Evolutionary conservation across 1,140 invertebrate species (phyloP).

Genomic region (Agraylea sexmaculata): DNA sequence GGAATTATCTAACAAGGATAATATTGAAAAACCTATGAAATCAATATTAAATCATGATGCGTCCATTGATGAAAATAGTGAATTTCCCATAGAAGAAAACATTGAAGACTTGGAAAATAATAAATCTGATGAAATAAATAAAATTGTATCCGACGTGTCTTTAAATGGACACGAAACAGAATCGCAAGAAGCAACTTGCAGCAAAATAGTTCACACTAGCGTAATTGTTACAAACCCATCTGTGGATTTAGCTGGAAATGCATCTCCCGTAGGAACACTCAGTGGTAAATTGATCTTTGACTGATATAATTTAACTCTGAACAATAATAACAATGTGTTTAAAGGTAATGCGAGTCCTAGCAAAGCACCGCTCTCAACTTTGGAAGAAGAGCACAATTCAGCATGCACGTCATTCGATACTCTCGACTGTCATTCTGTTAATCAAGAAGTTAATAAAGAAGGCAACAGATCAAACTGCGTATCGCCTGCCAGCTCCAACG

Average conservation of each 20-base stretch:
- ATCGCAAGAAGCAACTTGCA: constrained; percentile 27
- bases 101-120: constrained; percentile 25
- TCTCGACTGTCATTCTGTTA: constrained; percentile 27
- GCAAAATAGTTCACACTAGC: constrained; percentile 31
- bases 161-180: constrained; percentile 35
- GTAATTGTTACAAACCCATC: constrained; percentile 56
- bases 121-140: constrained; percentile 17
- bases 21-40: constrained; percentile 16
- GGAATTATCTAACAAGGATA: constrained; percentile 12
- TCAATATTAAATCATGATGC: constrained; percentile 8
- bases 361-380: constrained; percentile 33
- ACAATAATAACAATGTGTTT: constrained; percentile 9
- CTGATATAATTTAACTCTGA: background rate
- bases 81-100: constrained; percentile 32
- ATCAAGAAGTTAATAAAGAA: constrained; percentile 26
- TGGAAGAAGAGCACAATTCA: constrained; percentile 36
- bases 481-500: constrained; percentile 72
- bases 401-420: constrained; percentile 36
- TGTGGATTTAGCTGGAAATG: constrained; percentile 41
- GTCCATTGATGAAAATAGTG: constrained; percentile 30
- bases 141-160: constrained; percentile 29
- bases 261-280: constrained; percentile 27
- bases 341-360: constrained; percentile 33
- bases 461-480: constrained; percentile 43
- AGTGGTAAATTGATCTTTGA: constrained; percentile 7